Percentiles rank a stretch among this genome's conserved stretches.
phyloP scores from a whole-genome alignment of 1,140 invertebrate genomes.

The Drosophila leontia region DNA sequence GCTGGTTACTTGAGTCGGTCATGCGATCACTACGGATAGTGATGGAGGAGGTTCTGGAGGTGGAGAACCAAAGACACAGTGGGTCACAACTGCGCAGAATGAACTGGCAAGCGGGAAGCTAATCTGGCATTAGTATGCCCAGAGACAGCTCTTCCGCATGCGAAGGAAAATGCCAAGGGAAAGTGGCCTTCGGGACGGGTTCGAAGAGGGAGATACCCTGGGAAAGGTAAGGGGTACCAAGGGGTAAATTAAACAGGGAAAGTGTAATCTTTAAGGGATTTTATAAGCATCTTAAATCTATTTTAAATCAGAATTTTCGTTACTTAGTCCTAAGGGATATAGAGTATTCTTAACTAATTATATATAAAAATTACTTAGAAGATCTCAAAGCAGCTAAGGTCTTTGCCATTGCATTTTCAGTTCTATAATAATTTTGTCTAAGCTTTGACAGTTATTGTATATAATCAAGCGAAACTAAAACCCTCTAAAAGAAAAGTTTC shows the following conservation, averaged over 20 bases:
- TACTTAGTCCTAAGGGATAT: neutral
- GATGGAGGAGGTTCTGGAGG: slow-evolving; percentile 12
- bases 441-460: neutral
- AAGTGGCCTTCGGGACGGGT: slow-evolving; percentile 13
- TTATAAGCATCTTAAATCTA: neutral
- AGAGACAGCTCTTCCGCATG: slow-evolving; percentile 64
- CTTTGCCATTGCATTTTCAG: neutral
- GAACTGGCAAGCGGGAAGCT: slow-evolving; percentile 22
- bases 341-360: neutral
- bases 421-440: neutral
- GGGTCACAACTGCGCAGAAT: slow-evolving; percentile 70
- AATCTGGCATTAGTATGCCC: slow-evolving; percentile 72
- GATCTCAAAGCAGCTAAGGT: neutral
- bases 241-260: neutral
- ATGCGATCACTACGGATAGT: slow-evolving; percentile 40
- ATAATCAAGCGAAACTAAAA: neutral
- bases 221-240: neutral
- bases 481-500: neutral
- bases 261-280: neutral
- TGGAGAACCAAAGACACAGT: slow-evolving; percentile 29
- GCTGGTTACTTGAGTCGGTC: slow-evolving; percentile 56
- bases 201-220: slow-evolving; percentile 31
- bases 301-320: too few relatives aligned
- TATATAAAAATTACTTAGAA: too few relatives aligned
- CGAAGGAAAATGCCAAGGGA: slow-evolving; percentile 30